phyloP scores from a whole-genome alignment of 2,888 invertebrate species.

The Dilophus febrilis region DNA sequence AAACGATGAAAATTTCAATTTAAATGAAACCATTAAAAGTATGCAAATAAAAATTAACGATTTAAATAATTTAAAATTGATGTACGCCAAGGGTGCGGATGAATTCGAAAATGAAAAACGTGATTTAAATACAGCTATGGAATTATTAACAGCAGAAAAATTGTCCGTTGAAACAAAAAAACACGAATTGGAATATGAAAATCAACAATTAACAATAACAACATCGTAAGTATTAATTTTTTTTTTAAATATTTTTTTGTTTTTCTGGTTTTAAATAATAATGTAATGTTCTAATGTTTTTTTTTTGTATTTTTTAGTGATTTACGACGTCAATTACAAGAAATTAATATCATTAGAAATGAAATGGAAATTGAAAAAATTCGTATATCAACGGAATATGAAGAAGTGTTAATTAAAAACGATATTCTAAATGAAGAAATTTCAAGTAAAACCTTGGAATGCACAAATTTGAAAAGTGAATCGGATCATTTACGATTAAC shows the following conservation, averaged over 20 bases:
- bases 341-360: conserved; percentile 2
- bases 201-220: conserved; percentile 3
- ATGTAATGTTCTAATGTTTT: no score
- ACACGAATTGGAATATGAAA: conserved; percentile 4
- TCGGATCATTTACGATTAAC: background rate
- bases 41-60: no score
- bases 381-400: conserved; percentile 12
- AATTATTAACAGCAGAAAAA: background rate
- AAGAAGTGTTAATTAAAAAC: conserved; percentile 13
- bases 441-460: background rate
- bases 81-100: background rate
- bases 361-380: conserved; percentile 13
- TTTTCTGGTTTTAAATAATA: no score
- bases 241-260: no score
- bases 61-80: no score
- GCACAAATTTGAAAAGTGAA: no score
- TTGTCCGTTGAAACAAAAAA: conserved; percentile 15
- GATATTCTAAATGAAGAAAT: conserved; percentile 12
- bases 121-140: background rate
- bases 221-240: conserved; percentile 13
- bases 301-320: no score
- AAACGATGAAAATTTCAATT: no score
- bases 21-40: no score
- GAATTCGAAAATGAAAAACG: no score
- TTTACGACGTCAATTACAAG: no score